phyloP scores from a whole-genome alignment of 2,888 invertebrate species.

The Sesia apiformis region DNA sequence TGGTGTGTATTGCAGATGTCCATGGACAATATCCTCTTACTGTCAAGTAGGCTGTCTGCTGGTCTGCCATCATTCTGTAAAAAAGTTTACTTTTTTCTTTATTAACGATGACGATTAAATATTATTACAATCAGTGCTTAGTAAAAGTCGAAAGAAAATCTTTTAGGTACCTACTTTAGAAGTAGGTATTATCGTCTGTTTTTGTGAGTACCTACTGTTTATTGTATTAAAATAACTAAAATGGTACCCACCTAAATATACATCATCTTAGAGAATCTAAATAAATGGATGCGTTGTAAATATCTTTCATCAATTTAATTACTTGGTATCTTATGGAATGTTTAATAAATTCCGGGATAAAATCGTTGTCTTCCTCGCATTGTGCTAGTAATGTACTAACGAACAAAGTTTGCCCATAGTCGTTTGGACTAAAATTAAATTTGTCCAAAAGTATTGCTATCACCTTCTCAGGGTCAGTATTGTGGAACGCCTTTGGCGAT shows the following conservation, averaged over 20 bases:
- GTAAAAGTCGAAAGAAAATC: too few relatives aligned
- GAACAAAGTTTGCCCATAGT: conserved; percentile 27
- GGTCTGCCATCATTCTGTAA: too few relatives aligned
- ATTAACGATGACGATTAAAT: too few relatives aligned
- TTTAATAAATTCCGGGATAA: conserved; percentile 42
- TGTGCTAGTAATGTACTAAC: not conserved
- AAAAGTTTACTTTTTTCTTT: too few relatives aligned
- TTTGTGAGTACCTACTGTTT: too few relatives aligned
- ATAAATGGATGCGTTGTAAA: conserved; percentile 47
- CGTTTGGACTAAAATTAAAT: conserved; percentile 37
- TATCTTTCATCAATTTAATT: conserved; percentile 35
- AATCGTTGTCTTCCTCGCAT: conserved; percentile 15
- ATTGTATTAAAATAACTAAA: not conserved
- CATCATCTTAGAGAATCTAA: conserved; percentile 53
- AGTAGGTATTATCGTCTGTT: too few relatives aligned
- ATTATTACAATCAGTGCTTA: too few relatives aligned
- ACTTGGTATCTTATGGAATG: conserved; percentile 44
- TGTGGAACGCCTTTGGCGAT: conserved; percentile 46
- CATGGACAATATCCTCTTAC: too few relatives aligned
- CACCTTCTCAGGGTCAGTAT: conserved; percentile 44
- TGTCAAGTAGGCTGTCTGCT: too few relatives aligned
- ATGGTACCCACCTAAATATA: not conserved
- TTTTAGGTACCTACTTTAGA: too few relatives aligned
- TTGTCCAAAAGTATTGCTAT: conserved; percentile 34
- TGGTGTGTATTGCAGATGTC: too few relatives aligned